Percentiles rank a stretch among this genome's conserved stretches.
Conservation (phyloP, 2,113 vertebrate genomes). For the Hypanus sabinus region DNA sequence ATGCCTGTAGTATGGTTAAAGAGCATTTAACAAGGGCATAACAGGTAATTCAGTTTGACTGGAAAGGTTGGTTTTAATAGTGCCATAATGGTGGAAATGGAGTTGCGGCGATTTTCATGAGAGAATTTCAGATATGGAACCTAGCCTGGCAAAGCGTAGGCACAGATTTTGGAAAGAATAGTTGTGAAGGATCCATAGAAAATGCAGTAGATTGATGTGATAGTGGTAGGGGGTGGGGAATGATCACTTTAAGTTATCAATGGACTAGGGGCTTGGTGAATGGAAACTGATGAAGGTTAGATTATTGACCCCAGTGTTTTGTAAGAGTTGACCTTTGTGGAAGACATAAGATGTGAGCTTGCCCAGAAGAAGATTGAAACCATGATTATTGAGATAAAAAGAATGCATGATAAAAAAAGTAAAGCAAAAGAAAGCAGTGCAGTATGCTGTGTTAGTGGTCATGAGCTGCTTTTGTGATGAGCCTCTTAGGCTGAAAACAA, state of each 20-base stretch:
- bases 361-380: neutral
- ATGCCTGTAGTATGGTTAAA: neutral
- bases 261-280: neutral
- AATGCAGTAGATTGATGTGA: neutral
- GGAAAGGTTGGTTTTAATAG: neutral
- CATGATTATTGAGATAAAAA: neutral
- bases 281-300: neutral
- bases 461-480: neutral
- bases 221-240: neutral
- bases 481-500: neutral
- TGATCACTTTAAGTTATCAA: neutral
- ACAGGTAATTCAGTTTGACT: neutral
- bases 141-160: neutral
- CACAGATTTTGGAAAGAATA: neutral
- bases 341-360: neutral
- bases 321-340: neutral
- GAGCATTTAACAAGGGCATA: neutral
- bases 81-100: neutral
- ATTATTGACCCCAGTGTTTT: neutral
- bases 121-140: neutral
- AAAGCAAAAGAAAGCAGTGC: no score
- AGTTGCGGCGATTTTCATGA: neutral
- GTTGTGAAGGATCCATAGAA: neutral
- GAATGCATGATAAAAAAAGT: neutral
- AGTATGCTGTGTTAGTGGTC: neutral